A percentile compares a stretch with the other conserved stretches of the same genome.
These are phyloP conservation scores for Cynopterus sphinx DNA, from an alignment of 2,797 vertebrate species.

Conservation along the genomic window DNA sequence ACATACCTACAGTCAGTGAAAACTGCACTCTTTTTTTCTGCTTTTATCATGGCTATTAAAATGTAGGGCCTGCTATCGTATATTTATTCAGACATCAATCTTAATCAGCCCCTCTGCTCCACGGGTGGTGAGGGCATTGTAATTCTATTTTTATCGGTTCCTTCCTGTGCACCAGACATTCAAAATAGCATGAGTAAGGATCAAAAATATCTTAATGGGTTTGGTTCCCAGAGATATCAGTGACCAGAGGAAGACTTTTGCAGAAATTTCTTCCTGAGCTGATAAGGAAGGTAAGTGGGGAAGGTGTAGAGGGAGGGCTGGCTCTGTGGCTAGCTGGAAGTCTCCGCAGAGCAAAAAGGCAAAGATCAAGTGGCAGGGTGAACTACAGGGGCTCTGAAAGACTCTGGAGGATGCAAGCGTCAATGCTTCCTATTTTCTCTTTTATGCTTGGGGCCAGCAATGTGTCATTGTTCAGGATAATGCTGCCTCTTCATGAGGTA, in stretches of 20 bases:
- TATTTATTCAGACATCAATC: slow-evolving; percentile 91
- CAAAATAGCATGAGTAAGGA: slow-evolving; percentile 86
- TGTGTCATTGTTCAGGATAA: not conserved
- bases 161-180: slow-evolving; percentile 90
- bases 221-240: slow-evolving; percentile 88
- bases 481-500: not conserved
- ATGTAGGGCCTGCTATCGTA: slow-evolving; percentile 85
- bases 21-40: slow-evolving; percentile 78
- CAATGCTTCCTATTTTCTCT: not conserved
- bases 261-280: slow-evolving; percentile 87
- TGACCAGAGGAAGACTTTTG: slow-evolving; percentile 86
- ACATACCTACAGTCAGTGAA: slow-evolving; percentile 41
- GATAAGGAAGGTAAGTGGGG: slow-evolving; percentile 83
- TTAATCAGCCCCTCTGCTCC: slow-evolving; percentile 84
- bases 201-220: slow-evolving; percentile 90
- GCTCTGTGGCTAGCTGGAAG: not conserved
- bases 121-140: slow-evolving; percentile 88
- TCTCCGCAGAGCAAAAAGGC: not conserved
- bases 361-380: not conserved
- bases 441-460: not conserved
- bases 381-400: not conserved
- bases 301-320: slow-evolving; percentile 69
- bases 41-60: slow-evolving; percentile 84
- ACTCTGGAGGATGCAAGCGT: not conserved
- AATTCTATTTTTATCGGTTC: slow-evolving; percentile 92